Conservation (phyloP, 1,140 invertebrate species). For the Zaprionus africanus region DNA sequence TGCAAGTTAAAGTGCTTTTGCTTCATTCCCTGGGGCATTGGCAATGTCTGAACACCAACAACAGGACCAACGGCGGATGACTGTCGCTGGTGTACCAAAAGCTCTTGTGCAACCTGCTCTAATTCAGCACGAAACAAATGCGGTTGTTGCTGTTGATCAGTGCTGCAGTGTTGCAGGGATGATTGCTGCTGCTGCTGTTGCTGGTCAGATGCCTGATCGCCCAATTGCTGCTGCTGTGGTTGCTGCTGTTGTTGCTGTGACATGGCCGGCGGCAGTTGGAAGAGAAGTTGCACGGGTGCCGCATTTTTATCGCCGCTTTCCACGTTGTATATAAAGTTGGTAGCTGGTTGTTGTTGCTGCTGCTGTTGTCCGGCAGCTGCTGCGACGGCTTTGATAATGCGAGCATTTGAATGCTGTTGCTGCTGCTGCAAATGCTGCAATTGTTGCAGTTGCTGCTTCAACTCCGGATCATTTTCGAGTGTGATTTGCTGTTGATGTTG, state of each 20-base stretch:
- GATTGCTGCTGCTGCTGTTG: constrained; percentile 70
- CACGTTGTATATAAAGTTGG: constrained; percentile 82
- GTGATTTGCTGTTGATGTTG: constrained; percentile 63
- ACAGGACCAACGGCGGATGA: constrained; percentile 60
- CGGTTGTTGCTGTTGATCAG: constrained; percentile 38
- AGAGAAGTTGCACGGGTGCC: constrained; percentile 79
- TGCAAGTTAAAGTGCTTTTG: constrained; percentile 77
- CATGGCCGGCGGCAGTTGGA: constrained; percentile 74
- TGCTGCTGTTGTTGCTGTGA: constrained; percentile 67
- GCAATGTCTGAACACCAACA: constrained; percentile 63
- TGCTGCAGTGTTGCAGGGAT: constrained; percentile 47
- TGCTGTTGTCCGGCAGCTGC: constrained; percentile 78
- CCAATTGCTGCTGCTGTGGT: constrained; percentile 39
- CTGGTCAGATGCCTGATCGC: constrained; percentile 75
- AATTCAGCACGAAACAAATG: constrained; percentile 74
- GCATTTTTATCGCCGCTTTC: constrained; percentile 76
- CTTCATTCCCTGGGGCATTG: constrained; percentile 78
- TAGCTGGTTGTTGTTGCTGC: constrained; percentile 64
- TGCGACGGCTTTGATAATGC: constrained; percentile 83
- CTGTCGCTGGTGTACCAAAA: constrained; percentile 78
- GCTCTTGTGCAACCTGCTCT: constrained; percentile 75
- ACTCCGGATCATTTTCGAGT: constrained; percentile 63
- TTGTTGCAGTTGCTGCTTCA: constrained; percentile 84
- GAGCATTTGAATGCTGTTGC: constrained; percentile 77
- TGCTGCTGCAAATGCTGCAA: constrained; percentile 84